Percentiles rank a stretch among this genome's conserved stretches.
Conservation (phyloP, 2,113 vertebrate genomes). For the Periophthalmus modestus region DNA sequence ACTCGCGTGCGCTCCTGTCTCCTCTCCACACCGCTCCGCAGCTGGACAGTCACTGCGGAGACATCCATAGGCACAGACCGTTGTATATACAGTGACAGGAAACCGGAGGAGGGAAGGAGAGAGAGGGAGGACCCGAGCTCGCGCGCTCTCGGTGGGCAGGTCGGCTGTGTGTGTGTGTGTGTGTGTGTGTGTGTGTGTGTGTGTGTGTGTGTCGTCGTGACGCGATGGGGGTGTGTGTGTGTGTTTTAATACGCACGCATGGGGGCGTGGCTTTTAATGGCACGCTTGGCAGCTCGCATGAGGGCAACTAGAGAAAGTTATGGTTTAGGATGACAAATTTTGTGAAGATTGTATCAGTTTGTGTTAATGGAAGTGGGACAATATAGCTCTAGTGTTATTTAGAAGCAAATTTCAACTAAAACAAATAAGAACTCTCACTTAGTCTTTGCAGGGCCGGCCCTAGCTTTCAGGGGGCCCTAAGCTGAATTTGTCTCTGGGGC, state of each 20-base stretch:
- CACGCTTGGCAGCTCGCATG: background rate
- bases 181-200: background rate
- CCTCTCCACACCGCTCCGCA: conserved; percentile 51
- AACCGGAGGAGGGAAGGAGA: conserved; percentile 40
- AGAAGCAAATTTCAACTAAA: background rate
- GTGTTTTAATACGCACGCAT: background rate
- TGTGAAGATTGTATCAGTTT: background rate
- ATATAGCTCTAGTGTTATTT: no score
- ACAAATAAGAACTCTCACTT: background rate
- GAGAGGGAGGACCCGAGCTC: conserved; percentile 20
- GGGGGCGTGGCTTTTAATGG: no score
- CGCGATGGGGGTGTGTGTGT: background rate
- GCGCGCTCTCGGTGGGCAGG: background rate
- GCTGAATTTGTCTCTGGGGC: no score
- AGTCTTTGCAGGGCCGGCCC: no score
- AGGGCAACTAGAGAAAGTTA: background rate
- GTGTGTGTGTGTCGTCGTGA: conserved; percentile 1
- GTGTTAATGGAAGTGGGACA: background rate
- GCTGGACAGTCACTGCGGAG: conserved; percentile 58
- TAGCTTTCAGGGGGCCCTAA: no score
- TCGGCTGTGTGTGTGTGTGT: background rate
- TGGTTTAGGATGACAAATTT: background rate
- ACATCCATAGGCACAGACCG: conserved; percentile 19
- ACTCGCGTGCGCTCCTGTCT: conserved; percentile 11
- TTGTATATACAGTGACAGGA: conserved; percentile 47